Evolutionary conservation across 2,113 vertebrate species (phyloP).

Genomic region (Engraulis encrasicolus): DNA sequence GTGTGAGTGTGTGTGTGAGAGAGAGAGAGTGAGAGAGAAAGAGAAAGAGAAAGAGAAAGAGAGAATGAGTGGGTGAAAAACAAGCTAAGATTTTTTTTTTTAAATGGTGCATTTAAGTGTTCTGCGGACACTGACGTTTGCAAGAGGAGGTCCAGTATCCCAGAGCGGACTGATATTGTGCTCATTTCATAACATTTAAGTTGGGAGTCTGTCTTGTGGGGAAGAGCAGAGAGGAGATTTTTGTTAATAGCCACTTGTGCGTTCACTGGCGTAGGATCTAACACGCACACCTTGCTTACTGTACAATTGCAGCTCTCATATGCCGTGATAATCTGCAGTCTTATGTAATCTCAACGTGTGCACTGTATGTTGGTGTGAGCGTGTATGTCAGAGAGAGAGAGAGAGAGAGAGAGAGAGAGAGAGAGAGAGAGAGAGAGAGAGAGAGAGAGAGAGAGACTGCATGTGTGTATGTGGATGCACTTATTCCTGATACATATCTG

Average conservation of each 20-base stretch:
- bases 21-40: not conserved
- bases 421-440: too few species aligned
- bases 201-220: not conserved
- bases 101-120: not conserved
- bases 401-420: too few species aligned
- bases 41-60: not conserved
- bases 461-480: too few species aligned
- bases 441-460: too few species aligned
- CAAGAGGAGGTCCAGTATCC: not conserved
- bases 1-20: not conserved
- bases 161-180: not conserved
- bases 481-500: not conserved
- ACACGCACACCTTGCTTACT: not conserved
- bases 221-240: not conserved
- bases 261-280: not conserved
- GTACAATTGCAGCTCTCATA: not conserved
- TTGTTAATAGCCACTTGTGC: not conserved
- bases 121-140: not conserved
- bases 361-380: not conserved
- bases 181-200: not conserved
- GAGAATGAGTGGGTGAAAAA: not conserved
- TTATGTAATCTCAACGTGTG: not conserved
- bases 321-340: not conserved
- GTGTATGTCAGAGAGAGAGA: not conserved
- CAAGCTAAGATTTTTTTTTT: not conserved